Evolutionary conservation across 2,797 vertebrate species (phyloP).

Genomic region (Phataginus tetradactyla): DNA sequence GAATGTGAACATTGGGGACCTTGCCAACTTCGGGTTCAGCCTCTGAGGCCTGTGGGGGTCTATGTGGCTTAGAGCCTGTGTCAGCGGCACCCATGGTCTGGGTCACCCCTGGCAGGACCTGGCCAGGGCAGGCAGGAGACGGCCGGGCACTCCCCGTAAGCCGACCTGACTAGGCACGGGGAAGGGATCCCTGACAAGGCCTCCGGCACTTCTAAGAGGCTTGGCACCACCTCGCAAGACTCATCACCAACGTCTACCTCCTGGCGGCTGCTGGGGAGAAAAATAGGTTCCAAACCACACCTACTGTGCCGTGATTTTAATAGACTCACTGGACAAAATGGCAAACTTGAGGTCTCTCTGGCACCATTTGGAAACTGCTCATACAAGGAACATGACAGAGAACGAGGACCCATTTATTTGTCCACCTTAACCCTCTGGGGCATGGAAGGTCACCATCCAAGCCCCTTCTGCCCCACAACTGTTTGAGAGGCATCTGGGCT

Average conservation of each 20-base stretch:
- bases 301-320: neutral
- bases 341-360: neutral
- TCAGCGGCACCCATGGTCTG: neutral
- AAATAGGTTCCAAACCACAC: too few species aligned
- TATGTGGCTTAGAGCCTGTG: fast-evolving
- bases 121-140: neutral
- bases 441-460: too few species aligned
- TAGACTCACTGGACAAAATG: neutral
- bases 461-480: neutral
- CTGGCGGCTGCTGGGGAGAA: neutral
- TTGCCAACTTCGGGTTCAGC: neutral
- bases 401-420: neutral
- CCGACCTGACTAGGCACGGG: neutral
- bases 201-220: too few species aligned
- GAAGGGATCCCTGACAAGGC: neutral
- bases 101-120: neutral
- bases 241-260: neutral
- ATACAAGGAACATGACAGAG: fast-evolving
- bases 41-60: neutral
- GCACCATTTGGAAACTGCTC: fast-evolving
- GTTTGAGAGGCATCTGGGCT: neutral
- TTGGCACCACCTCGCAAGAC: fast-evolving
- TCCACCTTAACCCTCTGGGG: neutral
- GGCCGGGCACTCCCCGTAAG: too few species aligned
- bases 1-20: neutral